Evolutionary conservation across 2,888 invertebrate species (phyloP).

Genomic region (Sesia apiformis): DNA sequence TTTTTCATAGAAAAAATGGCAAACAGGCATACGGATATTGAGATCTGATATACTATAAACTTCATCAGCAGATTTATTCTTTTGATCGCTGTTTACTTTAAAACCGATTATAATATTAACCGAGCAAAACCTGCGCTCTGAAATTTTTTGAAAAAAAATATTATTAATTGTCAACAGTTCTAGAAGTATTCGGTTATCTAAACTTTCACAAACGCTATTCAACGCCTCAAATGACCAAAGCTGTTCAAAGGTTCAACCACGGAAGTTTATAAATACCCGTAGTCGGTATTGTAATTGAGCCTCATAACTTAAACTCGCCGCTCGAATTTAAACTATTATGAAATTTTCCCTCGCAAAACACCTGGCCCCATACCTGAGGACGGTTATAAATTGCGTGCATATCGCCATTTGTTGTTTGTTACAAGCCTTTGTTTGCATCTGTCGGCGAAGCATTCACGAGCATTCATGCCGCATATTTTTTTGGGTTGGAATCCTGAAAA

Average conservation of each 20-base stretch:
- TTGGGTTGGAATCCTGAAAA: neutral
- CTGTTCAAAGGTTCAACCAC: neutral
- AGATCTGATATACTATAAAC: no score
- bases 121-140: no score
- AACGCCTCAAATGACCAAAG: no score
- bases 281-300: neutral
- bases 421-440: conserved; percentile 8
- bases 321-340: conserved; percentile 12
- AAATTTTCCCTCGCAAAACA: conserved; percentile 10
- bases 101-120: no score
- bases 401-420: conserved; percentile 8
- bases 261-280: neutral
- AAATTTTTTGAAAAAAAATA: no score
- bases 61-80: no score
- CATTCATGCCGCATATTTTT: neutral
- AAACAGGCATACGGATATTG: no score
- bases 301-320: conserved; percentile 1
- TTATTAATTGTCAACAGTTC: no score
- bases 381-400: conserved; percentile 10
- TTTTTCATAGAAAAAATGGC: no score
- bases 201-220: no score
- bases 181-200: no score
- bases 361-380: conserved; percentile 8
- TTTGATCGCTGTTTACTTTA: no score
- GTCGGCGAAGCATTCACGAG: conserved; percentile 6